Conservation (phyloP, 2,888 invertebrate species). For the Rhogogaster chlorosoma region DNA sequence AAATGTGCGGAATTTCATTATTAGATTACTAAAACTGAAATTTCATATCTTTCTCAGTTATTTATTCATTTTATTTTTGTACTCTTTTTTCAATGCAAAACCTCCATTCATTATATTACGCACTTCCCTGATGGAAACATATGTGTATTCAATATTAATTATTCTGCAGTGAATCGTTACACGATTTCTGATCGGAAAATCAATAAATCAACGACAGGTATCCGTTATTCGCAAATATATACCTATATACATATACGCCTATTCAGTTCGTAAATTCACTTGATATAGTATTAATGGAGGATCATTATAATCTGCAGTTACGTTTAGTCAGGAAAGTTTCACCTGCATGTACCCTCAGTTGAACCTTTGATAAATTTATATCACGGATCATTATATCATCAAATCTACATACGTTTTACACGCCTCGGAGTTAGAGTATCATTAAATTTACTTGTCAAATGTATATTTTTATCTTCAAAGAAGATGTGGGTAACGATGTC, state of each 20-base stretch:
- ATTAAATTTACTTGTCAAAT: not conserved
- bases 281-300: not conserved
- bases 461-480: not conserved
- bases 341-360: not conserved
- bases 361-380: not conserved
- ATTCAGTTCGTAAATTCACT: slow-evolving; percentile 8
- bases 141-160: not conserved
- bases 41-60: not conserved
- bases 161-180: slow-evolving; percentile 20
- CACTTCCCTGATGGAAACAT: not conserved
- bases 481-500: not conserved
- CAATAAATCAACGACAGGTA: not conserved
- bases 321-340: not conserved
- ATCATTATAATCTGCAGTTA: not conserved
- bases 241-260: not conserved
- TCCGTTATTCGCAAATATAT: slow-evolving; percentile 1
- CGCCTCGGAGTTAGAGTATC: not conserved
- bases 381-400: not conserved
- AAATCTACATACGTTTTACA: not conserved
- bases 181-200: not conserved
- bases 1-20: slow-evolving; percentile 6
- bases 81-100: not conserved
- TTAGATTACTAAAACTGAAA: not conserved
- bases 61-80: not conserved
- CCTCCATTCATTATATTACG: not conserved